Percentiles rank a stretch among this genome's conserved stretches.
These are phyloP conservation scores for Adelognathus sp. DNA, from an alignment of 2,888 invertebrate genomes.

Conservation along the genomic window DNA sequence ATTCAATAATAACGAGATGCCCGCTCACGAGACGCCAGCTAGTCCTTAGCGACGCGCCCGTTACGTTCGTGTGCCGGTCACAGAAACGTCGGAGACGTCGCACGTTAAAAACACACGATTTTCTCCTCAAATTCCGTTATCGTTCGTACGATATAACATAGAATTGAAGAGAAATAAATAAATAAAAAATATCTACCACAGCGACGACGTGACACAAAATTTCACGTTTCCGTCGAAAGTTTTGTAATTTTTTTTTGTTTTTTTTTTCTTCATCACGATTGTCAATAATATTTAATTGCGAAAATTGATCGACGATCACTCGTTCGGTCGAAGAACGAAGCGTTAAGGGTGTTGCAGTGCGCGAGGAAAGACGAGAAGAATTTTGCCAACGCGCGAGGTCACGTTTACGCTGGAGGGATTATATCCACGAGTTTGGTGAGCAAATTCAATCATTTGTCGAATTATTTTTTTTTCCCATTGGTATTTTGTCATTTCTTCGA, in stretches of 20 bases:
- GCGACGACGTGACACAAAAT: no score
- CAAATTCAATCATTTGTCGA: slow-evolving; percentile 23
- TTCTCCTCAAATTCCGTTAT: no score
- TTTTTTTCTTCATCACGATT: not conserved
- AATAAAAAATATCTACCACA: not conserved
- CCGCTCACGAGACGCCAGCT: slow-evolving; percentile 73
- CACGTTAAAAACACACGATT: not conserved
- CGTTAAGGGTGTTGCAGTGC: slow-evolving; percentile 50
- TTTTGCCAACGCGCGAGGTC: not conserved
- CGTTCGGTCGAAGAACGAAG: not conserved
- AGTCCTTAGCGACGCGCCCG: slow-evolving; percentile 73
- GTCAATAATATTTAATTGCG: not conserved
- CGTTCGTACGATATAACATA: no score
- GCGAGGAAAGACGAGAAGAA: slow-evolving; percentile 8
- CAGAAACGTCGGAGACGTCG: slow-evolving; percentile 47
- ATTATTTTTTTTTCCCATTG: not conserved
- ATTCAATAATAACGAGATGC: slow-evolving; percentile 80
- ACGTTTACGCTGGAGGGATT: slow-evolving; percentile 59
- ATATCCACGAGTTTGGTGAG: slow-evolving; percentile 70
- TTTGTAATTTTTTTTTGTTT: no score
- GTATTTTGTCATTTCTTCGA: not conserved
- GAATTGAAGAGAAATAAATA: no score
- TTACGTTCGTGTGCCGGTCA: slow-evolving; percentile 63
- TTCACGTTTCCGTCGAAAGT: not conserved
- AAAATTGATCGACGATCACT: not conserved